Percentiles rank a stretch among this genome's conserved stretches.
Evolutionary conservation across 2,113 vertebrate genomes (phyloP).

Genomic region (Lepidothrix coronata): DNA sequence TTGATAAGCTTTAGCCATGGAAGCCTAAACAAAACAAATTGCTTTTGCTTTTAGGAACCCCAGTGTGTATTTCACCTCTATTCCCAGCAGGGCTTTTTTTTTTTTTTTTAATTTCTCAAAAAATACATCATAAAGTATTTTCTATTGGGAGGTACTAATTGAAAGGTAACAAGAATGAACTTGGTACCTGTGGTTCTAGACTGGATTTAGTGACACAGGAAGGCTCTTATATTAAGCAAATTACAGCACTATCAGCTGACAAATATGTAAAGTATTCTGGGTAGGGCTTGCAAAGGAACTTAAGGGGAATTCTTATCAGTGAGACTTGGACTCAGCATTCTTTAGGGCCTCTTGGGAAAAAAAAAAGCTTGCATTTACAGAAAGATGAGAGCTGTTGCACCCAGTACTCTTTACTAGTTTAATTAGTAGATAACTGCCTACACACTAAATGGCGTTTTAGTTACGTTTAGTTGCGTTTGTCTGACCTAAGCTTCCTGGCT

Average conservation of each 20-base stretch:
- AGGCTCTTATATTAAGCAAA: not conserved
- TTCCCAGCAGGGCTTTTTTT: not conserved
- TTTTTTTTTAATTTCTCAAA: not conserved
- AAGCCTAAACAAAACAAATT: constrained; percentile 20
- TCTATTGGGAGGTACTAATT: not conserved
- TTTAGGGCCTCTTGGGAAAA: not conserved
- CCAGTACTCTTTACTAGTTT: not conserved
- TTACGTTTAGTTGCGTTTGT: not conserved
- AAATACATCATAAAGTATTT: not conserved
- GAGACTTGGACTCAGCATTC: not conserved
- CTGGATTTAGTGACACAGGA: not conserved
- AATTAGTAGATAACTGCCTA: not conserved
- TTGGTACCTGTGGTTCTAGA: not conserved
- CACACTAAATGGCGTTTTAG: not conserved
- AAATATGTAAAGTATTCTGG: not conserved
- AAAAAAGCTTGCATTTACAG: not conserved
- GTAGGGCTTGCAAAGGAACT: not conserved
- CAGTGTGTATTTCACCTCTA: not conserved
- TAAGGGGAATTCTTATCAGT: constrained; percentile 22
- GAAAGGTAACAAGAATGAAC: not conserved
- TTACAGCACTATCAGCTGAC: not conserved
- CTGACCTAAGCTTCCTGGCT: not conserved
- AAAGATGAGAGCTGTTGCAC: not conserved
- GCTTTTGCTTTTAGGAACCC: not conserved
- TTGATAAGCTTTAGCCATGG: constrained; percentile 1